Evolutionary conservation across 2,888 invertebrate genomes (phyloP).

Genomic region (Xylota segnis): DNA sequence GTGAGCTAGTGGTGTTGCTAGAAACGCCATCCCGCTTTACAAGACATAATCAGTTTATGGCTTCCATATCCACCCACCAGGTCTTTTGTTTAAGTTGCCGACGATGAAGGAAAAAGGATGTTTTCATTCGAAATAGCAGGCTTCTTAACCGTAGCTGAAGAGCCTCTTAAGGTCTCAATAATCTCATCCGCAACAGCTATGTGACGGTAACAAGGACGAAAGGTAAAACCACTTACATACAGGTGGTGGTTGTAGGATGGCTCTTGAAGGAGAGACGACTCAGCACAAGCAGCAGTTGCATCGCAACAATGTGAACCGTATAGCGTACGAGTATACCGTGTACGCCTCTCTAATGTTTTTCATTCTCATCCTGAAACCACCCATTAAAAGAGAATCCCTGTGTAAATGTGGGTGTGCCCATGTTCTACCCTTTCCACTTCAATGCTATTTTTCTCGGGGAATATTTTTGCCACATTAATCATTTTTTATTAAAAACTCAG

Average conservation of each 20-base stretch:
- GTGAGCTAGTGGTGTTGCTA: slow-evolving; percentile 15
- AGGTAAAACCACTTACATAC: slow-evolving; percentile 67
- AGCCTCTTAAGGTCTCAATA: slow-evolving; percentile 63
- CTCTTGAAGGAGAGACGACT: slow-evolving; percentile 56
- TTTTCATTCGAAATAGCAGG: slow-evolving; percentile 55
- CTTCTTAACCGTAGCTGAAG: slow-evolving; percentile 50
- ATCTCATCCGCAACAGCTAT: slow-evolving; percentile 50
- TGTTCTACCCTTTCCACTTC: slow-evolving; percentile 35
- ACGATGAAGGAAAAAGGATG: slow-evolving; percentile 31
- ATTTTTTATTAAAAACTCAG: slow-evolving; percentile 75
- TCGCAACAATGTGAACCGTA: slow-evolving; percentile 39
- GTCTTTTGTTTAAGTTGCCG: slow-evolving; percentile 53
- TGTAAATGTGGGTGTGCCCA: slow-evolving; percentile 20
- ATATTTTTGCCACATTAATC: slow-evolving; percentile 71
- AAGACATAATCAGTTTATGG: slow-evolving; percentile 52
- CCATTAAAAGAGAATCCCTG: slow-evolving; percentile 20
- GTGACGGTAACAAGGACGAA: slow-evolving; percentile 44
- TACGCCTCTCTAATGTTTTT: slow-evolving; percentile 34
- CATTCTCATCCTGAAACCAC: not conserved
- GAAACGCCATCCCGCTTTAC: slow-evolving; percentile 22
- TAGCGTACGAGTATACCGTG: slow-evolving; percentile 23
- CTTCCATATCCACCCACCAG: slow-evolving; percentile 19
- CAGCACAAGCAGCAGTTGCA: slow-evolving; percentile 50
- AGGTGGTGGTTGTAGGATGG: slow-evolving; percentile 61
- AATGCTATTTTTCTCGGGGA: slow-evolving; percentile 57